A percentile compares a stretch with the other conserved stretches of the same genome.
Evolutionary conservation across 1,140 invertebrate genomes (phyloP).

Genomic region (Eumeta japonica): DNA sequence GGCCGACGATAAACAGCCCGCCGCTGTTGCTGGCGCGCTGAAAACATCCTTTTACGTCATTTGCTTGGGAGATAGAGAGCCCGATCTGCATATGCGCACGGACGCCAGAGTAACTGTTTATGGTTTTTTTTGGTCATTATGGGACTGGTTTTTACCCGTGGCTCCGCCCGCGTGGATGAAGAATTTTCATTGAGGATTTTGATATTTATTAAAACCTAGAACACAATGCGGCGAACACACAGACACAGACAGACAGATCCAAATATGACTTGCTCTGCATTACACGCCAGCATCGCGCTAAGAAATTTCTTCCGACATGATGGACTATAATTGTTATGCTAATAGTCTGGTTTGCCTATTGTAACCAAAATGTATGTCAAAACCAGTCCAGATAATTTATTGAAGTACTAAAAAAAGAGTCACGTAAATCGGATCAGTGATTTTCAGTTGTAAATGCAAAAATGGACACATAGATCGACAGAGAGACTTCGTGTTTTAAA

Average conservation of each 20-base stretch:
- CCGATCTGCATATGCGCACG: slow-evolving; percentile 33
- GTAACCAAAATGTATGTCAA: too few species aligned
- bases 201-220: neutral
- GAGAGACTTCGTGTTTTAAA: too few species aligned
- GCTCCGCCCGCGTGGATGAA: neutral
- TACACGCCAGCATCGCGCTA: too few species aligned
- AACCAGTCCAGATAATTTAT: too few species aligned
- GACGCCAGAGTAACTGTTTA: slow-evolving; percentile 10
- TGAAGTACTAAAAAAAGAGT: too few species aligned
- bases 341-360: too few species aligned
- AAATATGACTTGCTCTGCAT: too few species aligned
- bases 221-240: too few species aligned
- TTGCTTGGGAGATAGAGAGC: neutral
- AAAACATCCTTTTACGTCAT: slow-evolving; percentile 58
- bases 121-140: slow-evolving; percentile 10
- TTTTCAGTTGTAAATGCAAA: slow-evolving; percentile 6
- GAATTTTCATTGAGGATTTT: neutral
- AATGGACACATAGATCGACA: slow-evolving; percentile 13
- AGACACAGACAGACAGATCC: too few species aligned
- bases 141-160: slow-evolving; percentile 1
- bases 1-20: slow-evolving; percentile 52
- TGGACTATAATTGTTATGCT: too few species aligned
- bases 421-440: slow-evolving; percentile 4
- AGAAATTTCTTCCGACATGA: too few species aligned
- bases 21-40: slow-evolving; percentile 45